Evolutionary conservation across 2,797 vertebrate genomes (phyloP).

Genomic region (Enteromius afrohamiltoni): DNA sequence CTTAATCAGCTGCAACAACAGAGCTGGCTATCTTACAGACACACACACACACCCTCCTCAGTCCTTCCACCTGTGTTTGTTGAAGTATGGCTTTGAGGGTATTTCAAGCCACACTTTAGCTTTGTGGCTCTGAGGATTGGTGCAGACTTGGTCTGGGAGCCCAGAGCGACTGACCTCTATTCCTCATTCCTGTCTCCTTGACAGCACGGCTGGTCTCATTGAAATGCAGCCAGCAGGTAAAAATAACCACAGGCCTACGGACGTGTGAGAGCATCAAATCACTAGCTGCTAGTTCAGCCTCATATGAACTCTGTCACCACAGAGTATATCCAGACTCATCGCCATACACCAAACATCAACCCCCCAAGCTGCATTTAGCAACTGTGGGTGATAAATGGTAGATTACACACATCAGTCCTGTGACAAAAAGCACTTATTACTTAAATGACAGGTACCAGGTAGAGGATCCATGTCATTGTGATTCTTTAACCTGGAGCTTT

Average conservation of each 20-base stretch:
- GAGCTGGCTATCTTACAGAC: not conserved
- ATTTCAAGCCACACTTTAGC: conserved; percentile 33
- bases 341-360: not conserved
- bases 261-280: conserved; percentile 47
- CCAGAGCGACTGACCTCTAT: conserved; percentile 55
- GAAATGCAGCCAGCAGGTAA: conserved; percentile 57
- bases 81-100: conserved; percentile 11
- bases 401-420: conserved; percentile 17
- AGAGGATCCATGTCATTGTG: conserved; percentile 1
- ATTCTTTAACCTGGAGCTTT: conserved; percentile 4
- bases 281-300: conserved; percentile 38
- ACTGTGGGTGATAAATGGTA: conserved; percentile 10
- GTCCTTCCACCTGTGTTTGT: not conserved
- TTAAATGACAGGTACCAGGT: not conserved
- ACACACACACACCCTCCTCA: not conserved
- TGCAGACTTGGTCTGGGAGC: conserved; percentile 42
- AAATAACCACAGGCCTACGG: conserved; percentile 50
- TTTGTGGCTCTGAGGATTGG: conserved; percentile 28
- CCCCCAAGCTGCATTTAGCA: not conserved
- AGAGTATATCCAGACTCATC: conserved; percentile 6
- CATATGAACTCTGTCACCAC: conserved; percentile 42
- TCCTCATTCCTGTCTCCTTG: conserved; percentile 55
- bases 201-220: conserved; percentile 54
- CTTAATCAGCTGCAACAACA: conserved; percentile 26
- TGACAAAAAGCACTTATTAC: conserved; percentile 23